Conservation (phyloP, 2,888 invertebrate species). For the Ferdinandea cuprea region DNA sequence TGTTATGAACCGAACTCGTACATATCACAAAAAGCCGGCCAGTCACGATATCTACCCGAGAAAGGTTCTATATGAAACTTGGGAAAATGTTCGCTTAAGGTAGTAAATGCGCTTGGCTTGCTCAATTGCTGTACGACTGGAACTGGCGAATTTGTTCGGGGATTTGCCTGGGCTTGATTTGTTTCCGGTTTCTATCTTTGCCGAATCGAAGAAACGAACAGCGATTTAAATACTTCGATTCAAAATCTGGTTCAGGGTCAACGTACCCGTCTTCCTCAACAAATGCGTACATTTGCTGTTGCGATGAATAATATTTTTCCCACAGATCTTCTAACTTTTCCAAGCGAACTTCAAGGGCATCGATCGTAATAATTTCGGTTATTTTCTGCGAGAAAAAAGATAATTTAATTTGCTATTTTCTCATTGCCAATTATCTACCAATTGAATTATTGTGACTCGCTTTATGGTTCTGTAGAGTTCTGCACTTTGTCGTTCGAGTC, state of each 20-base stretch:
- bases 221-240: neutral
- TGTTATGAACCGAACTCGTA: slow-evolving; percentile 20
- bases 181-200: too few relatives aligned
- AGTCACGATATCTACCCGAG: slow-evolving; percentile 25
- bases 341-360: neutral
- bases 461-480: too few relatives aligned
- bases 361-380: neutral
- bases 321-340: neutral
- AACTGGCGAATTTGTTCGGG: too few relatives aligned
- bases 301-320: neutral
- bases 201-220: neutral
- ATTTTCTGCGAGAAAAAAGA: neutral
- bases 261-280: neutral
- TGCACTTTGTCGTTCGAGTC: too few relatives aligned
- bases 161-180: too few relatives aligned
- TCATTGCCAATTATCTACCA: too few relatives aligned
- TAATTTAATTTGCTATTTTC: neutral
- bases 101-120: too few relatives aligned
- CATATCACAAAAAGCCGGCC: slow-evolving; percentile 23
- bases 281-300: neutral
- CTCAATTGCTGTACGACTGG: too few relatives aligned
- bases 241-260: neutral
- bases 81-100: slow-evolving; percentile 2
- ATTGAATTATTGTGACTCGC: too few relatives aligned
- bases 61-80: slow-evolving; percentile 23